phyloP scores from a whole-genome alignment of 2,113 vertebrate species.

The Eptesicus fuscus region DNA sequence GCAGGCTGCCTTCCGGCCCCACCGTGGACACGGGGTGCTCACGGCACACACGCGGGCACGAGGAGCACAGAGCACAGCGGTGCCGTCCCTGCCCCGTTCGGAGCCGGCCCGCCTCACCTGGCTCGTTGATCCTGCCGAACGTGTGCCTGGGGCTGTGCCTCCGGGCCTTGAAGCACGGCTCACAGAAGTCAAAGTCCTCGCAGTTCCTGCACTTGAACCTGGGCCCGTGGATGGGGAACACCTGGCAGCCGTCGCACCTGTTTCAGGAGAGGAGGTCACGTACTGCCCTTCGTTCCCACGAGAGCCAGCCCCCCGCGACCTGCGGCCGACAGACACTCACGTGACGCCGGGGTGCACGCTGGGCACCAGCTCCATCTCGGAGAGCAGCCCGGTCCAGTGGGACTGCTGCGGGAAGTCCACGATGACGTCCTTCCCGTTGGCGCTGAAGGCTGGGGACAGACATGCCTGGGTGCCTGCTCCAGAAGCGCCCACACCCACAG shows the following conservation, averaged over 20 bases:
- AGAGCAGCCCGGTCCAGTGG: conserved; percentile 97
- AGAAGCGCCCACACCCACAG: too few species aligned
- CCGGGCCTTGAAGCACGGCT: conserved; percentile 96
- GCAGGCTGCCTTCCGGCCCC: too few species aligned
- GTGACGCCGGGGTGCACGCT: conserved; percentile 97
- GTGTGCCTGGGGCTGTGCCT: conserved; percentile 95
- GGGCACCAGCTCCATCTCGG: conserved; percentile 98
- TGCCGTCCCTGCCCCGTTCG: not conserved
- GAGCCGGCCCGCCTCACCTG: conserved; percentile 78
- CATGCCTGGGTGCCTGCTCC: not conserved
- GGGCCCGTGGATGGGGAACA: conserved; percentile 97
- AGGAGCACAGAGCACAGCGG: too few species aligned
- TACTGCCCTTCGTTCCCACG: not conserved
- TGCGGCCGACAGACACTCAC: conserved; percentile 78
- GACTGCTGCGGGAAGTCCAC: conserved; percentile 99
- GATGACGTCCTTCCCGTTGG: conserved; percentile 98
- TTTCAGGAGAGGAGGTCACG: not conserved
- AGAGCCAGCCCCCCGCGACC: not conserved
- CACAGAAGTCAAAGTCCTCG: conserved; percentile 98
- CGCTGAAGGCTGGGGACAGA: conserved; percentile 92
- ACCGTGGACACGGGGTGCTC: not conserved
- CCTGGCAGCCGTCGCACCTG: conserved; percentile 98
- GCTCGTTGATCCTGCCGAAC: conserved; percentile 97
- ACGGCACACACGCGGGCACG: too few species aligned
- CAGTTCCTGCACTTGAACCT: conserved; percentile 98